Evolutionary conservation across 2,888 invertebrate genomes (phyloP), one percentile per base, ranked within the genome.

Genomic region (Rutpela maculata): DNA sequence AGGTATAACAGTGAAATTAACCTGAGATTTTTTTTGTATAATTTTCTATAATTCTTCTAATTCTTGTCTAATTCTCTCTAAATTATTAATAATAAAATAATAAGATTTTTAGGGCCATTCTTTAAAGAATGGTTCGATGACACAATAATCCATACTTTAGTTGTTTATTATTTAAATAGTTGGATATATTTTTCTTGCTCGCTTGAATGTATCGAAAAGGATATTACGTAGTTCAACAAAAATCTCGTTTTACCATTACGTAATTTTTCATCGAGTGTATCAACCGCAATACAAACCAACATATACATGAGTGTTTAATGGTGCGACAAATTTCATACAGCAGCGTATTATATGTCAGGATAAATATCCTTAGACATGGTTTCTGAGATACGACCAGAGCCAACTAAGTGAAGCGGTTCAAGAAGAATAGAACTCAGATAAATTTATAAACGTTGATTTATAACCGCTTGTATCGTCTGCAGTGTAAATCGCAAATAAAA

Each of bases 281-380:
- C 81, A 85, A 84, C 82, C 81, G 83, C 82, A 80, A 82, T 81
- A 82, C 82, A 82, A 83, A 83, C 81, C 80, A 83, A 86, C 85
- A 86, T 87, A 86, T 85, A 87, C 86, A 87, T 85, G 87, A 86
- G 85, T 87, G 88, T 87, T 89, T 88, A 89, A 89, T 89, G 89
- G 88, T 80, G 87, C 88, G 89, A 89, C 89, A 89, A 89, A 89
- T 89, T 89, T 89, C 88, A 88, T 89, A 88, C 88, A 87, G 87
- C 88, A 87, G 88, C 87, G 87, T 88, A 89, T 88, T 88, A 88
- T 88, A 88, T 85, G 88, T 88, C 88, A 84, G 87, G 87, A 88
- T 89, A 88, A 89, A 89, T 89, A 88, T 87, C 87, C 85, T 84
- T 81, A 86, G 86, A 86, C 87, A 83, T 84, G 86, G 86, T 83